Evolutionary conservation across 2,888 invertebrate species (phyloP), one percentile per base, ranked within the genome.

Genomic region (Caenorhabditis sp.): DNA sequence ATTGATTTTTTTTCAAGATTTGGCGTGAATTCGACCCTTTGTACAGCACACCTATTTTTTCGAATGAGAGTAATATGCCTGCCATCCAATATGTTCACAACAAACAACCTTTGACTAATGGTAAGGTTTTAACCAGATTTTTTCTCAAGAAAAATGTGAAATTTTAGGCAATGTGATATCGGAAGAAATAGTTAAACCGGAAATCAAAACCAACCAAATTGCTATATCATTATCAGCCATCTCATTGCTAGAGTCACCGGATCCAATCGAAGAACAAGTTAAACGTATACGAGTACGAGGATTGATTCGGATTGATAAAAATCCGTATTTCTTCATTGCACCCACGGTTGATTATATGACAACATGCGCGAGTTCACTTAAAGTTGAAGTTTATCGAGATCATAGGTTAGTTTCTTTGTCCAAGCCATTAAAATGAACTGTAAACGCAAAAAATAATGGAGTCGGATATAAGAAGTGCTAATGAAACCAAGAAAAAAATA

Each of bases 291-390:
- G 21, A 21, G 25, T 56, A 50, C 20, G 62, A 17, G 36, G 50
- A 1, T 31, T 67, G 50, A 66, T 67, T 23, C 23, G 31, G 14
- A 63, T 20, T 12, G 67, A 67, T 2, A 66, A 63, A 54, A 50
- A 54, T 26, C 69, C 76, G 8, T 26, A 50, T 1, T 79, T 78
- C 36, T 84, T 84, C 61, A 71, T 78, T 14, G 75, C 85, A 2
- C 82, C 84, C 1, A 78, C 83, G 7, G 84, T 83, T 17, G 80
- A 84, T 66, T 85, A 83, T 58, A 74, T 76, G 52, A 83, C 83
- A n/a, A 85, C 84, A 0, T 70, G 66, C 5, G 84, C 82, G 0
- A 68, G 75, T 1, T 78, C 73, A 31, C 81, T 86, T 23, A 85
- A 86, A 70, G 66, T 86, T n/a, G 65, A 79, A n/a, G 77, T 86